Evolutionary conservation across 2,113 vertebrate genomes (phyloP).

Genomic region (Jacana jacana): DNA sequence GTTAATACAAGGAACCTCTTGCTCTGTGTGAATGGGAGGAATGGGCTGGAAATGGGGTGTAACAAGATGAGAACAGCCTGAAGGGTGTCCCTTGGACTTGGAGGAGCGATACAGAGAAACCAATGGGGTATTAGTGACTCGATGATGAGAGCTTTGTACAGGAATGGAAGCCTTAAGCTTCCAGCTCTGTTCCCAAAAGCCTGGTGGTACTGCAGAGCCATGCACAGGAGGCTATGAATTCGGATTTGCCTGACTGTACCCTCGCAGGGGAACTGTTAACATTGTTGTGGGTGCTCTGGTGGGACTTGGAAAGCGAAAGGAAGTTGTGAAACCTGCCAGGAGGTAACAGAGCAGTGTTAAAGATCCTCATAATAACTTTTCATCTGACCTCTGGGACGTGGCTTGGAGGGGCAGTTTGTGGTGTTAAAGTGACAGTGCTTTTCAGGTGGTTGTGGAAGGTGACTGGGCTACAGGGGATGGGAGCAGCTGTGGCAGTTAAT

Average conservation of each 20-base stretch:
- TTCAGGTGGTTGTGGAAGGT: neutral
- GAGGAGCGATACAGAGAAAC: neutral
- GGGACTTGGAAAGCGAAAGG: neutral
- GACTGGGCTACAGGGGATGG: neutral
- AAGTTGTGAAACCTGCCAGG: neutral
- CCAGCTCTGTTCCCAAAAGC: neutral
- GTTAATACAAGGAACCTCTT: neutral
- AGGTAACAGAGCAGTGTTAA: neutral
- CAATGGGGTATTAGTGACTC: neutral
- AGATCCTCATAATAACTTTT: neutral
- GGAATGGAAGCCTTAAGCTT: neutral
- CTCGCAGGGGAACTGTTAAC: neutral
- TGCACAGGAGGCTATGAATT: neutral
- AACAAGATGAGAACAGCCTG: neutral
- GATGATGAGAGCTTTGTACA: neutral
- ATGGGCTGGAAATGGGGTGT: neutral
- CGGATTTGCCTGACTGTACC: neutral
- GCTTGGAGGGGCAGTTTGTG: neutral
- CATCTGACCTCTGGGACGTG: neutral
- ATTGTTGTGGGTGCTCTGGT: neutral
- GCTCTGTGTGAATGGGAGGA: neutral
- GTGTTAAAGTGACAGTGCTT: neutral
- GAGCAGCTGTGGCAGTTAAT: neutral
- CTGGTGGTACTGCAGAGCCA: neutral
- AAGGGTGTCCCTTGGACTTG: neutral